Percentiles rank a stretch among this genome's conserved stretches.
Conservation (phyloP, 2,113 vertebrate genomes). For the Lagenorhynchus albirostris region DNA sequence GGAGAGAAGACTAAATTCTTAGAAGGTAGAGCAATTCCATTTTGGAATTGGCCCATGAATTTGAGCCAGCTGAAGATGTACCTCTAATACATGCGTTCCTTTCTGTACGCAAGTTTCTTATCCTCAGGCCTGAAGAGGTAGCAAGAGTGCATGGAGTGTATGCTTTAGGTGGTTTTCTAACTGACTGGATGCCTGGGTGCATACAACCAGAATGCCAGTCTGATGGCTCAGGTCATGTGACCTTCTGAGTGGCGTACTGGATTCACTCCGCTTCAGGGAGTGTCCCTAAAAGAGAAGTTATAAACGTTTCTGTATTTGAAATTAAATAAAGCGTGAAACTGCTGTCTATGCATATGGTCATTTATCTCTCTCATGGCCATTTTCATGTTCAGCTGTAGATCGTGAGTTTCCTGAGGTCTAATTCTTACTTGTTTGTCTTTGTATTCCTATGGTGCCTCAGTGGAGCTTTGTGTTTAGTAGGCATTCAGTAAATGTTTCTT, state of each 20-base stretch:
- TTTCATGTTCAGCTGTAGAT: background rate
- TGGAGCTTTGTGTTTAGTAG: background rate
- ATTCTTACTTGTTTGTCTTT: background rate
- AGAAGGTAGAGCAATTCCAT: conserved; percentile 26
- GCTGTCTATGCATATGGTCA: background rate
- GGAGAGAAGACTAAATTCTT: conserved; percentile 43
- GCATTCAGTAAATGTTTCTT: background rate
- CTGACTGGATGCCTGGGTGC: background rate
- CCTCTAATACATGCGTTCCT: background rate
- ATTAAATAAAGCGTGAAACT: background rate
- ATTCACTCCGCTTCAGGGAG: background rate
- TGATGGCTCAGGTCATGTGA: background rate
- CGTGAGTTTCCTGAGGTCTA: background rate
- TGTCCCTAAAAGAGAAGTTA: background rate
- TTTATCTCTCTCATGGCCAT: background rate
- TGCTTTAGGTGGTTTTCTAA: background rate
- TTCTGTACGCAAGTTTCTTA: background rate
- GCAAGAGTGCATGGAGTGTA: background rate
- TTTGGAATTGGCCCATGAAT: conserved; percentile 3
- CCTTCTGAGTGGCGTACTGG: background rate
- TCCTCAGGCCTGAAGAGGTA: background rate
- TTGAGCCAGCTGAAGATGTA: background rate
- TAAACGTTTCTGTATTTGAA: conserved; percentile 22
- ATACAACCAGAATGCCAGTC: background rate
- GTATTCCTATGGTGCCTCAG: background rate